phyloP scores from a whole-genome alignment of 2,888 invertebrate species.

The Heliconius erato region DNA sequence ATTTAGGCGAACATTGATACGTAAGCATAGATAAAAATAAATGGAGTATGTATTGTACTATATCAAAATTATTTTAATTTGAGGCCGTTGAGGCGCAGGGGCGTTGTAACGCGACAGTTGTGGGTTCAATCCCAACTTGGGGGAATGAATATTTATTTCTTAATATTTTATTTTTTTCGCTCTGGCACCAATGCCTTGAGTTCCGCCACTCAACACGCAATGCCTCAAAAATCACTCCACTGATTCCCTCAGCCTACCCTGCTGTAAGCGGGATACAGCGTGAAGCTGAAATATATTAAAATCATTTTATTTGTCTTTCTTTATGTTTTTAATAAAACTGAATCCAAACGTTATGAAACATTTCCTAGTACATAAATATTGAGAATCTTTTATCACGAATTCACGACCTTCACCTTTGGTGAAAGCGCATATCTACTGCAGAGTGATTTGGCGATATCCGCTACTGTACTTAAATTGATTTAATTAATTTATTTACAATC shows the following conservation, averaged over 20 bases:
- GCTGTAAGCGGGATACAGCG: too few species aligned
- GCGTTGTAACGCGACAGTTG: too few species aligned
- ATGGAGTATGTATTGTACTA: neutral
- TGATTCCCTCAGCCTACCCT: too few species aligned
- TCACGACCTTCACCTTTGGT: conserved; percentile 23
- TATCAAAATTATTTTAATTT: too few species aligned
- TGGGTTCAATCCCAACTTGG: too few species aligned
- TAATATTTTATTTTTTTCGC: too few species aligned
- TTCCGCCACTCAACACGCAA: too few species aligned
- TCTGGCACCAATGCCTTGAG: too few species aligned
- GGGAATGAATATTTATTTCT: too few species aligned
- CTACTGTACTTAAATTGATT: neutral
- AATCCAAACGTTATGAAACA: neutral
- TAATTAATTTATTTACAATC: neutral
- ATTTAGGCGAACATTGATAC: conserved; percentile 14
- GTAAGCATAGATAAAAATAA: conserved; percentile 4
- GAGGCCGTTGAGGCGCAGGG: too few species aligned
- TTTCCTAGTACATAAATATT: neutral
- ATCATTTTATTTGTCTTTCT: neutral
- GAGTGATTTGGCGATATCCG: neutral
- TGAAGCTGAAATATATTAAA: neutral
- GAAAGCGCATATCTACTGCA: conserved; percentile 28
- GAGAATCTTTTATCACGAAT: neutral
- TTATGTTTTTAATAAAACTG: neutral
- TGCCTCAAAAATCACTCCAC: too few species aligned